Percentiles rank a stretch among this genome's conserved stretches.
phyloP scores from a whole-genome alignment of 2,888 invertebrate species.

The Coleophora deauratella region DNA sequence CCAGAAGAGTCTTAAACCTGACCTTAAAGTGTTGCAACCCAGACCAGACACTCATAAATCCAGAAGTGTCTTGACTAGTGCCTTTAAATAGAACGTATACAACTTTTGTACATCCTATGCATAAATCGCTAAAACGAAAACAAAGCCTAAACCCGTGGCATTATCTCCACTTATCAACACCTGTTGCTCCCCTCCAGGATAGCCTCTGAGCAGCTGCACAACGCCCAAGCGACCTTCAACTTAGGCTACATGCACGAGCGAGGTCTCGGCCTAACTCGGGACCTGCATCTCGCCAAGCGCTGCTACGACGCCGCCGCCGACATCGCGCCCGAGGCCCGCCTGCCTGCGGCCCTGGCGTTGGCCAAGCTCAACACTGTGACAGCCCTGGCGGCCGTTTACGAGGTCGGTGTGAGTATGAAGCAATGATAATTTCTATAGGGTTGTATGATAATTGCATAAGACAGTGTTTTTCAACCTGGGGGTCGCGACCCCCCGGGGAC shows the following conservation, averaged over 20 bases:
- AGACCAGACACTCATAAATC: too few relatives aligned
- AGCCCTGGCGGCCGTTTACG: slow-evolving; percentile 14
- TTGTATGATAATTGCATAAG: too few relatives aligned
- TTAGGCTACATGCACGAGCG: slow-evolving; percentile 99
- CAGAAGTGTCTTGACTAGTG: too few relatives aligned
- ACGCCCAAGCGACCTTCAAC: slow-evolving; percentile 99
- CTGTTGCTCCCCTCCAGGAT: slow-evolving; percentile 20
- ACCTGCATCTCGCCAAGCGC: slow-evolving; percentile 97
- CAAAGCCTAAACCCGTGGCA: too few relatives aligned
- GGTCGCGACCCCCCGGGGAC: too few relatives aligned
- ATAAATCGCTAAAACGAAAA: too few relatives aligned
- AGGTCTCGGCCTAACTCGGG: slow-evolving; percentile 90
- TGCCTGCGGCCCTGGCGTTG: slow-evolving; percentile 94
- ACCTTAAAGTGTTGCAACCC: too few relatives aligned
- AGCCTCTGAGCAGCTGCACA: slow-evolving; percentile 88
- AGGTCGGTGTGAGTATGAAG: slow-evolving; percentile 1
- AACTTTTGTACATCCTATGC: too few relatives aligned
- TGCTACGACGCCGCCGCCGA: slow-evolving; percentile 97
- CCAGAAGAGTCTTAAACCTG: too few relatives aligned
- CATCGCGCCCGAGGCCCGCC: slow-evolving; percentile 92
- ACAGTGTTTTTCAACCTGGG: too few relatives aligned
- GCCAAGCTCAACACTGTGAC: slow-evolving; percentile 84
- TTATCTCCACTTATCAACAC: not conserved
- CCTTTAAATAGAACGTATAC: too few relatives aligned
- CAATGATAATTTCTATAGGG: too few relatives aligned